phyloP scores from a whole-genome alignment of 2,797 vertebrate genomes.

The Myotis findleyi region DNA sequence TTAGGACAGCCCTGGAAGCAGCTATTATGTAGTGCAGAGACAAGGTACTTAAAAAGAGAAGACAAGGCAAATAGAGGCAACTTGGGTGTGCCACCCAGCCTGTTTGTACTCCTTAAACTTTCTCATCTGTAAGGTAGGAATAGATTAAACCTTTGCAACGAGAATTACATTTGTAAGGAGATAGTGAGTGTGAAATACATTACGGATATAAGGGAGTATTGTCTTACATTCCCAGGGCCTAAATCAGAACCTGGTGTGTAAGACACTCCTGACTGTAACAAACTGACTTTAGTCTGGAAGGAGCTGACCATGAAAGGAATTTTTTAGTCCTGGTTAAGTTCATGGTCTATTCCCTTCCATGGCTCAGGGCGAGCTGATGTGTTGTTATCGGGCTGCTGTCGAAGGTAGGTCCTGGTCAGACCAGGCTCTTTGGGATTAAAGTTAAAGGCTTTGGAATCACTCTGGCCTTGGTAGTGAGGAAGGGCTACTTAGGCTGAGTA shows the following conservation, averaged over 20 bases:
- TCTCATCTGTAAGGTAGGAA: neutral
- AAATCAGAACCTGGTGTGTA: neutral
- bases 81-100: neutral
- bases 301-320: neutral
- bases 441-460: neutral
- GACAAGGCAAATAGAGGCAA: neutral
- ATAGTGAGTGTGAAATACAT: neutral
- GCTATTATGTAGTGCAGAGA: neutral
- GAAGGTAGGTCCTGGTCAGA: neutral
- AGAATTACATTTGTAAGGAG: conserved; percentile 7
- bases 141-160: neutral
- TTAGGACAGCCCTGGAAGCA: neutral
- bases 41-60: neutral
- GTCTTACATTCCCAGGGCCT: neutral
- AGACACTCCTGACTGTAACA: neutral
- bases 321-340: neutral
- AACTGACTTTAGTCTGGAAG: neutral
- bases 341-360: neutral
- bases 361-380: neutral
- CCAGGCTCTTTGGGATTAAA: neutral
- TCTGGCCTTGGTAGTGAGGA: neutral
- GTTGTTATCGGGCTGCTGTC: neutral
- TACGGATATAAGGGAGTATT: neutral
- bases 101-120: neutral
- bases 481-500: neutral